Conservation (phyloP, 2,888 invertebrate genomes). For the Oasisia sp. region DNA sequence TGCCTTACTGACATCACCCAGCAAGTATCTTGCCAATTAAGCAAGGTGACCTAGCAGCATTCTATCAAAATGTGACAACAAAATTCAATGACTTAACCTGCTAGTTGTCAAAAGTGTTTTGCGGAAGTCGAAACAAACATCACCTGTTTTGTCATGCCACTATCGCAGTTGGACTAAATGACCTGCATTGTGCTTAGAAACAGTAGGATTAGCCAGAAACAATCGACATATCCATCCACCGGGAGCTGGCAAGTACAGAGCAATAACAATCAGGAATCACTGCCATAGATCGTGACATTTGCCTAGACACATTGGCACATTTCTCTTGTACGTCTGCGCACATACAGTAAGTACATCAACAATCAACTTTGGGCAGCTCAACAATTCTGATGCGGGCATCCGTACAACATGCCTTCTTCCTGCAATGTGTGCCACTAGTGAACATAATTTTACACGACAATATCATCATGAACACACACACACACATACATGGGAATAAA, state of each 20-base stretch:
- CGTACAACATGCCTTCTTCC: background rate
- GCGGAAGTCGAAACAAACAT: background rate
- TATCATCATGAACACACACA: background rate
- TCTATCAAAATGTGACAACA: background rate
- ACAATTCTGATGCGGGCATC: background rate
- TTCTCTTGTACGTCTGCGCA: background rate
- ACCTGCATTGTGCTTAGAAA: background rate
- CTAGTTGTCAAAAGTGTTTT: background rate
- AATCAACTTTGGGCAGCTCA: background rate
- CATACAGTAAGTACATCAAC: too few species aligned
- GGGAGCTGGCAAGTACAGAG: background rate
- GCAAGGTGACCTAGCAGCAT: background rate
- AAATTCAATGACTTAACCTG: background rate
- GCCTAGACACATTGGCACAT: background rate
- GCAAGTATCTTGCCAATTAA: background rate
- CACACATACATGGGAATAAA: background rate
- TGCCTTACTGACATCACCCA: too few species aligned
- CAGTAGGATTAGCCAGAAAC: background rate
- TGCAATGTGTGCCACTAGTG: background rate
- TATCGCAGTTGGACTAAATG: background rate
- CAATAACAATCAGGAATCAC: background rate
- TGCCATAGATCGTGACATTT: background rate
- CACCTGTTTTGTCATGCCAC: background rate
- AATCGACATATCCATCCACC: background rate
- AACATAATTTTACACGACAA: background rate